Evolutionary conservation across 2,113 vertebrate genomes (phyloP), one percentile per base, ranked within the genome.

Genomic region (human (Homo sapiens)): DNA sequence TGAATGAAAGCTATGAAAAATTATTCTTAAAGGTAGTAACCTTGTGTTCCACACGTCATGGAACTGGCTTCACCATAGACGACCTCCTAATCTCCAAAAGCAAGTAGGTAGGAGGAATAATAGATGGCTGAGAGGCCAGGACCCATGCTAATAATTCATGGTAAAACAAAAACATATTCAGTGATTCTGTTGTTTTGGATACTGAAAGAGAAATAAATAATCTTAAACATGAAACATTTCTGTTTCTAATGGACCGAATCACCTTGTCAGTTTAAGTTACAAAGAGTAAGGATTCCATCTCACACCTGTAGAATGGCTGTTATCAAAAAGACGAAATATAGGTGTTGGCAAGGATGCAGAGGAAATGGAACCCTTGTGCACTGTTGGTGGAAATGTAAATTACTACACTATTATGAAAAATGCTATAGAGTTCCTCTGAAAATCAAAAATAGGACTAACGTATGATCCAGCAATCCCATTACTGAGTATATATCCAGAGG

Each of bases 171-270:
- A 82, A 40, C 3, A 7, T 8, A 38, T 11, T 68, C 0, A 0
- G 32, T 48, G 16, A 73, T 52, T 79, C 6, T 73, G 48, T 43
- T 87, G 10, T 43, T 93, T 90, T 66, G 50, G 30, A 17, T 66
- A 70, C 10, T 43, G 6, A 86, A 84, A 91, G 35, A 23, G 18
- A 86, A 89, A 61, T 50, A 92, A 84, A 64, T 87, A 73, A 87
- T 96, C 57, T 76, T 83, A 86, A 84, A 82, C 22, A 35, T 70
- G 25, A 83, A 93, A 80, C 55, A 57, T 43, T 76, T 93, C n/a
- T 40, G 14, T 64, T 82, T 83, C 80, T 73, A 92, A 38, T 57
- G 40, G 25, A 20, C 25, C 40, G 79, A 70, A 79, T 6, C 22
- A 50, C 59, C 70, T 59, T 59, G 6, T 50, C 48, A 35, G 32